Evolutionary conservation across 2,113 vertebrate genomes (phyloP).

Genomic region (Desmodus rotundus): DNA sequence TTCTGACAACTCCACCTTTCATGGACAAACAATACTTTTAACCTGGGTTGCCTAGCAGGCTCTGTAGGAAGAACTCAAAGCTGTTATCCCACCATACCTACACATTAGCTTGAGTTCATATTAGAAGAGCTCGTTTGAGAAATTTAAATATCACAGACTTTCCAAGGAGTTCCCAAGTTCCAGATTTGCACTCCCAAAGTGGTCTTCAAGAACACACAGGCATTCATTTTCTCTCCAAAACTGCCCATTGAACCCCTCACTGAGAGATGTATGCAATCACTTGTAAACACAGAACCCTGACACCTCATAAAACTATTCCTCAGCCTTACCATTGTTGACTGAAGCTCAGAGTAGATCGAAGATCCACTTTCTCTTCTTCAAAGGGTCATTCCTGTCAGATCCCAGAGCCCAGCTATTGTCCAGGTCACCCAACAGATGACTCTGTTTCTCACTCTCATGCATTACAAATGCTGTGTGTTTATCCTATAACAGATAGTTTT

Average conservation of each 20-base stretch:
- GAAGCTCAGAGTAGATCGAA: background rate
- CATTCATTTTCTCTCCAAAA: slow-evolving; percentile 46
- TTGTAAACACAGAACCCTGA: background rate
- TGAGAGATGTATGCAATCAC: background rate
- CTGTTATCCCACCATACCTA: background rate
- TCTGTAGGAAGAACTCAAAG: background rate
- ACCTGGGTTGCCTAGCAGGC: background rate
- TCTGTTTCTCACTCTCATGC: background rate
- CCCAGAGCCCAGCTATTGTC: background rate
- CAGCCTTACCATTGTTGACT: background rate
- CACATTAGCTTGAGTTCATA: slow-evolving; percentile 14
- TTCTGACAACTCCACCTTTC: background rate
- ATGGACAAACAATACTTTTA: background rate
- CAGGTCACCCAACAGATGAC: background rate
- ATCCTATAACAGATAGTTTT: background rate
- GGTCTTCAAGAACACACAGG: slow-evolving; percentile 26
- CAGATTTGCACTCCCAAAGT: slow-evolving; percentile 27
- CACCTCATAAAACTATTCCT: background rate
- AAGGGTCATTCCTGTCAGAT: background rate
- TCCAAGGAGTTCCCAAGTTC: slow-evolving; percentile 32
- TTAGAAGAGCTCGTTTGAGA: slow-evolving; percentile 35
- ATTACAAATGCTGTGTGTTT: background rate
- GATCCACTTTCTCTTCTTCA: background rate
- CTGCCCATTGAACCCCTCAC: background rate
- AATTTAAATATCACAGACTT: slow-evolving; percentile 51